Conservation (phyloP, 2,797 vertebrate genomes). For the Tapera naevia region DNA sequence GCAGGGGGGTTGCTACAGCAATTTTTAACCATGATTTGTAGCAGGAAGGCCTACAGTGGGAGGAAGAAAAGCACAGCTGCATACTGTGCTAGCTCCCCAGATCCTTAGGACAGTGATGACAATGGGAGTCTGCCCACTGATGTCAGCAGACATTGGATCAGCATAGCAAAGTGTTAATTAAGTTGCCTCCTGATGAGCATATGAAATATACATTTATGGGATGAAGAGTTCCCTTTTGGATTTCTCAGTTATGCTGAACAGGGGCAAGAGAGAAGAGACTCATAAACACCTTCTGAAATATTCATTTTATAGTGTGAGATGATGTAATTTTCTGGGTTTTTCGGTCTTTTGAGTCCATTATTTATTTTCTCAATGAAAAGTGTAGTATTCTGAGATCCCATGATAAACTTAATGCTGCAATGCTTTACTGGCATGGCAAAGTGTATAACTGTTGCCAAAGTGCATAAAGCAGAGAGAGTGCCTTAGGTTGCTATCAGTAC, state of each 20-base stretch:
- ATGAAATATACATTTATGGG: not conserved
- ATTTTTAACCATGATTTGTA: constrained; percentile 18
- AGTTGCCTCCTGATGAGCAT: not conserved
- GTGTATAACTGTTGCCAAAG: not conserved
- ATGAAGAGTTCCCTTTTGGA: not conserved
- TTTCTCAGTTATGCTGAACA: not conserved
- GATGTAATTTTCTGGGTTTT: not conserved
- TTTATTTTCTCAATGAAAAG: not conserved
- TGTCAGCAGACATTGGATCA: not conserved
- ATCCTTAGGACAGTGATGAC: not conserved
- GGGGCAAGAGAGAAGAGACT: not conserved
- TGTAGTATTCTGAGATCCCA: not conserved
- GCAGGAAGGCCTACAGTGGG: not conserved
- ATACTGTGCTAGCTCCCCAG: not conserved
- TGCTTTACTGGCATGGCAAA: not conserved
- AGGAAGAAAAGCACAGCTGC: not conserved
- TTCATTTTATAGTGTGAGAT: not conserved
- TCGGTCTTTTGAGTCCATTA: not conserved
- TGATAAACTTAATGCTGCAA: not conserved
- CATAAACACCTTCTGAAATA: constrained; percentile 5
- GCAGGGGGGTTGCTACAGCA: not conserved
- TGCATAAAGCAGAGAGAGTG: not conserved
- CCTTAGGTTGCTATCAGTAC: not conserved
- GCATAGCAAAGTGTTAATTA: not conserved
- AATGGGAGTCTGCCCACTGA: not conserved